A percentile compares a stretch with the other conserved stretches of the same genome.
Evolutionary conservation across 2,888 invertebrate genomes (phyloP).

Genomic region (Schizotus pectinicornis): DNA sequence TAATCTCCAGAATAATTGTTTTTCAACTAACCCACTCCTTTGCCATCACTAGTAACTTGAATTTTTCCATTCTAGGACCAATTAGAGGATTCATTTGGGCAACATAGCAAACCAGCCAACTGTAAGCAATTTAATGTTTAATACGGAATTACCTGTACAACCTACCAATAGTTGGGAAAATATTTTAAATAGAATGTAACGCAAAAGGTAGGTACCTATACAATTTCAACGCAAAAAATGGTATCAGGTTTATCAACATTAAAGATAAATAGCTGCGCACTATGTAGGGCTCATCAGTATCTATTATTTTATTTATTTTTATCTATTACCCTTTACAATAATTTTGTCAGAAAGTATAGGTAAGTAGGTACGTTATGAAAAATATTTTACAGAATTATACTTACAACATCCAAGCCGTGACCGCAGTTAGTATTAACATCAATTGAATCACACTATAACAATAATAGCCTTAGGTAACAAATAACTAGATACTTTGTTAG

Average conservation of each 20-base stretch:
- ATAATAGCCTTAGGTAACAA: not conserved
- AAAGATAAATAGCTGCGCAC: no score
- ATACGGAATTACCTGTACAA: not conserved
- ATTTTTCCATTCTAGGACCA: conserved; percentile 60
- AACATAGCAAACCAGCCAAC: conserved; percentile 65
- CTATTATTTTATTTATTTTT: no score
- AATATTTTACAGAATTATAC: not conserved
- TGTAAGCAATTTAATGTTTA: conserved; percentile 1
- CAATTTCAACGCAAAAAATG: no score
- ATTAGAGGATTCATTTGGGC: conserved; percentile 67
- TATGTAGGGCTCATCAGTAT: no score
- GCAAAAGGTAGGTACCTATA: no score
- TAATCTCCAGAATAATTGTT: not conserved
- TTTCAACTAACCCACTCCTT: conserved; percentile 58
- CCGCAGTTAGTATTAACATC: conserved; percentile 62
- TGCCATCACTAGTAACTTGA: conserved; percentile 59
- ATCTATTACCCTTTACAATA: no score
- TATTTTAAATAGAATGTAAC: no score
- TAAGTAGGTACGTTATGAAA: no score
- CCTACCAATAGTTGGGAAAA: no score
- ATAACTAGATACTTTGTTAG: not conserved
- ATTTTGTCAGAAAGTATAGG: no score
- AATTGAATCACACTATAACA: conserved; percentile 60
- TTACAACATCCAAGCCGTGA: conserved; percentile 62
- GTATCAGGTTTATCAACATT: no score